Conservation (phyloP, 2,113 vertebrate genomes). For the Dipodomys ordii region DNA sequence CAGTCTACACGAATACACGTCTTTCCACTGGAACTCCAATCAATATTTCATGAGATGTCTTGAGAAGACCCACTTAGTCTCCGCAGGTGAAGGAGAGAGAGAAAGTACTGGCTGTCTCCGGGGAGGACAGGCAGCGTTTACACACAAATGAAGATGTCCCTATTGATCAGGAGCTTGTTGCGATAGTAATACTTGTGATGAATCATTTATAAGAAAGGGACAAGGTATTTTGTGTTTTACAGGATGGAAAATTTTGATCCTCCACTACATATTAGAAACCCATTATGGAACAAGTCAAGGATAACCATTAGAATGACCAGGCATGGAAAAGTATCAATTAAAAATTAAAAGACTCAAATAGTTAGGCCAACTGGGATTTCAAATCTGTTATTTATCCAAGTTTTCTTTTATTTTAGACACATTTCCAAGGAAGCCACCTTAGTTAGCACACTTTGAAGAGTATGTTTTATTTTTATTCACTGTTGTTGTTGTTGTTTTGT, state of each 20-base stretch:
- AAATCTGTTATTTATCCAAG: background rate
- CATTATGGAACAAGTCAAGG: constrained; percentile 34
- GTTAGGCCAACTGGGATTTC: background rate
- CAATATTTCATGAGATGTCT: constrained; percentile 83
- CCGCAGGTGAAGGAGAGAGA: constrained; percentile 69
- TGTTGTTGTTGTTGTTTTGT: no score
- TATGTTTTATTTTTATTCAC: background rate
- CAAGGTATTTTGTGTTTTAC: constrained; percentile 68
- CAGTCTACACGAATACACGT: constrained; percentile 85
- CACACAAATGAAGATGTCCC: constrained; percentile 84
- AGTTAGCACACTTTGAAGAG: background rate
- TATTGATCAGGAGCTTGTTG: constrained; percentile 73
- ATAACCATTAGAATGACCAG: background rate
- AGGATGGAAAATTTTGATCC: constrained; percentile 41
- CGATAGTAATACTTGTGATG: constrained; percentile 72
- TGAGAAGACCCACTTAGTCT: constrained; percentile 62
- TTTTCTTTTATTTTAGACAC: background rate
- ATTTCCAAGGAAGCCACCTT: background rate
- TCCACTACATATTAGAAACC: constrained; percentile 36
- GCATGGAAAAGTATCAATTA: background rate
- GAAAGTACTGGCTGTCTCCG: constrained; percentile 41
- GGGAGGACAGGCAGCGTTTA: constrained; percentile 62
- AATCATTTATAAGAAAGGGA: constrained; percentile 74
- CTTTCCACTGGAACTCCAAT: constrained; percentile 84
- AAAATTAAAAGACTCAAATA: constrained; percentile 25